phyloP scores from a whole-genome alignment of 2,113 vertebrate genomes.

The Pachycephala philippinensis region DNA sequence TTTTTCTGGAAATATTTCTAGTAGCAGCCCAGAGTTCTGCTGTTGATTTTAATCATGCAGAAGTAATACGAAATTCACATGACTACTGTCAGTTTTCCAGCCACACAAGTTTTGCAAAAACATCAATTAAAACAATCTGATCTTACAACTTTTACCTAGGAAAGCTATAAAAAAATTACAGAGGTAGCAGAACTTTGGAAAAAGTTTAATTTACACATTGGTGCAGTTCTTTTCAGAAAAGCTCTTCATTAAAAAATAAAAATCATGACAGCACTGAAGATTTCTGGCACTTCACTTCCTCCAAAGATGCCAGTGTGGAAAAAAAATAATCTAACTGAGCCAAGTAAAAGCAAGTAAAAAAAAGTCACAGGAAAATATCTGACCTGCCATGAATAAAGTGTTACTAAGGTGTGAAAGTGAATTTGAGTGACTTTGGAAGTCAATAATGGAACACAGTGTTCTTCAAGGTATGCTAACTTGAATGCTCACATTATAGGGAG shows the following conservation, averaged over 20 bases:
- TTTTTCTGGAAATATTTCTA: background rate
- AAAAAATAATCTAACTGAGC: background rate
- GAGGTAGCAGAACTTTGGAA: background rate
- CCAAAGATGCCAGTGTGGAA: background rate
- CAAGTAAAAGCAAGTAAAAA: background rate
- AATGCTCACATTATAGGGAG: background rate
- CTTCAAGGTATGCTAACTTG: background rate
- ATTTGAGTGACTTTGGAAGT: background rate
- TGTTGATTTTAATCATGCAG: background rate
- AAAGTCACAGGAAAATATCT: background rate
- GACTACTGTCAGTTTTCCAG: background rate
- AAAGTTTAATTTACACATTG: background rate
- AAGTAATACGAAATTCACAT: background rate
- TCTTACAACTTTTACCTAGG: background rate
- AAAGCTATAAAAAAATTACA: background rate
- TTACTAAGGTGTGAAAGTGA: background rate
- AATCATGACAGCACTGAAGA: background rate
- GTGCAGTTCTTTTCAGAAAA: background rate
- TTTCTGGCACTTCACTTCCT: background rate
- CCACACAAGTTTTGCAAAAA: background rate
- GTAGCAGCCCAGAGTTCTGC: background rate
- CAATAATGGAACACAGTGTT: background rate
- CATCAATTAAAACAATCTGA: conserved; percentile 2
- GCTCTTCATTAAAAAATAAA: background rate
- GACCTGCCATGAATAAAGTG: background rate